phyloP scores from a whole-genome alignment of 1,140 invertebrate species.

The Coenobita brevimanus region DNA sequence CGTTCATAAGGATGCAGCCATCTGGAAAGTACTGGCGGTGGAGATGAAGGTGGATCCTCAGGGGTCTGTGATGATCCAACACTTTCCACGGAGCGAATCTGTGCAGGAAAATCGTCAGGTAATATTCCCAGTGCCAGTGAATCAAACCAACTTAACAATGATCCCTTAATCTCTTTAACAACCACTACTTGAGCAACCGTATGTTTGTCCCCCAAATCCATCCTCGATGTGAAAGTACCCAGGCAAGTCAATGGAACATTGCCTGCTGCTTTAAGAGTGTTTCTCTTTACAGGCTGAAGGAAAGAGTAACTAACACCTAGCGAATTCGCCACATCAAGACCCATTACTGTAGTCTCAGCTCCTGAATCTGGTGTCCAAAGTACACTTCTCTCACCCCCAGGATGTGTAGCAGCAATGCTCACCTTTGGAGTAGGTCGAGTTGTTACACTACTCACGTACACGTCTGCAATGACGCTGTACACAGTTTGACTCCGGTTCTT shows the following conservation, averaged over 20 bases:
- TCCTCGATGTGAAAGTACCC: too few relatives aligned
- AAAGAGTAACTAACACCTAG: too few relatives aligned
- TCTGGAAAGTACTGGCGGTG: background rate
- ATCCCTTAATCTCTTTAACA: background rate
- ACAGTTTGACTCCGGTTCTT: too few relatives aligned
- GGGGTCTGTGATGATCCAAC: background rate
- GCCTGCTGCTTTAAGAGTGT: too few relatives aligned
- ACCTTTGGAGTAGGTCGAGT: background rate
- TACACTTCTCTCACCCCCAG: too few relatives aligned
- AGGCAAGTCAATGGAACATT: too few relatives aligned
- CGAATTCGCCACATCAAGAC: too few relatives aligned
- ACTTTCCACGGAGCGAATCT: background rate
- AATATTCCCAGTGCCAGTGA: constrained; percentile 4
- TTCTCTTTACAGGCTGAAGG: background rate
- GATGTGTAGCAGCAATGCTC: background rate
- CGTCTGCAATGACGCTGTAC: background rate
- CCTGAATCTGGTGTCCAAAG: too few relatives aligned
- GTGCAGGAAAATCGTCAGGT: constrained; percentile 3
- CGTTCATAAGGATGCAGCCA: background rate
- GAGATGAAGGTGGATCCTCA: background rate
- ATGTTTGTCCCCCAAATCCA: too few relatives aligned
- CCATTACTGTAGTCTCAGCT: too few relatives aligned
- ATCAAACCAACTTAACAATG: background rate
- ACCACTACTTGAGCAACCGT: background rate
- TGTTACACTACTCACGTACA: background rate